These are phyloP conservation scores for Xylophagus ater DNA, from an alignment of 2,888 invertebrate genomes.

Conservation along the genomic window DNA sequence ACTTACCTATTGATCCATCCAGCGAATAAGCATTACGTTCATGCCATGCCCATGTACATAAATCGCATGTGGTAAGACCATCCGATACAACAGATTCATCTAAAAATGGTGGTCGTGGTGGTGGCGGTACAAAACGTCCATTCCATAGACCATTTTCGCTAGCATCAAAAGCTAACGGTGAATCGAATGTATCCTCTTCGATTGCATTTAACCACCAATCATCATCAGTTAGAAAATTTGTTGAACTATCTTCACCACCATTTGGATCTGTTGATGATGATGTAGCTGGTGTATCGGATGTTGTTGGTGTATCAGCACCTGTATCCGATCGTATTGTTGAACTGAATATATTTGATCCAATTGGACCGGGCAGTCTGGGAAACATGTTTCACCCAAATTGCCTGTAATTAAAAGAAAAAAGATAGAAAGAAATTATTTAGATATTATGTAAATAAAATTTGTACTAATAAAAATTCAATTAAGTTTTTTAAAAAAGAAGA, in stretches of 20 bases:
- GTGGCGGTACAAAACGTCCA: constrained; percentile 51
- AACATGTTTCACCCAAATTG: constrained; percentile 27
- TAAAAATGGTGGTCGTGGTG: constrained; percentile 53
- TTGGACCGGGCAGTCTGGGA: constrained; percentile 31
- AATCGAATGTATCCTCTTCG: constrained; percentile 34
- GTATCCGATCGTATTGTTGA: constrained; percentile 13
- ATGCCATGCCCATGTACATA: constrained; percentile 62
- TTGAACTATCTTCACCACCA: constrained; percentile 14
- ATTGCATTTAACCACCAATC: constrained; percentile 23
- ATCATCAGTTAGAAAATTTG: constrained; percentile 24
- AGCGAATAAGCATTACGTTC: constrained; percentile 45
- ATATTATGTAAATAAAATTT: too few relatives aligned
- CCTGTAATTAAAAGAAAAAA: constrained; percentile 12
- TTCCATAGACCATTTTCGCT: constrained; percentile 39
- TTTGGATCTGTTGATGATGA: constrained; percentile 18
- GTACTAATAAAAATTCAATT: too few relatives aligned
- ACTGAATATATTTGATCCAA: constrained; percentile 28
- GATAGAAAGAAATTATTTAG: neutral
- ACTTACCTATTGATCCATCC: constrained; percentile 50
- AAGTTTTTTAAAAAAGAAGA: too few relatives aligned
- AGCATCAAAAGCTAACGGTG: constrained; percentile 39
- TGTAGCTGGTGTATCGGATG: constrained; percentile 5
- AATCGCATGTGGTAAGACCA: constrained; percentile 61
- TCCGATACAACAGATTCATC: constrained; percentile 51
- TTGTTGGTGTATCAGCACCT: neutral